phyloP scores from a whole-genome alignment of 1,140 invertebrate species.

The Drosophila auraria region DNA sequence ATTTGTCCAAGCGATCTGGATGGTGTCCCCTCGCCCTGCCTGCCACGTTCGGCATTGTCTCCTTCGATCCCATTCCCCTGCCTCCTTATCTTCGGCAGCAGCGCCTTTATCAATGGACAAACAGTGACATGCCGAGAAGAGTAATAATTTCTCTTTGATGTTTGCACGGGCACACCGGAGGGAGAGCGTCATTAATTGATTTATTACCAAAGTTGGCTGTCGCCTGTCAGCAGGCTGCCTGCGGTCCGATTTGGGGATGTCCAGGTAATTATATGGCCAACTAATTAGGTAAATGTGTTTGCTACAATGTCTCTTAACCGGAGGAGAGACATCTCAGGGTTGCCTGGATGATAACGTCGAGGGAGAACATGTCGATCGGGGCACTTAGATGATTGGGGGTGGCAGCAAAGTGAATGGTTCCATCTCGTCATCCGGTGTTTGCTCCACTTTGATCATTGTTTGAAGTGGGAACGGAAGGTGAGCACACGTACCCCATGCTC shows the following conservation, averaged over 20 bases:
- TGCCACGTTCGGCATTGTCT: constrained; percentile 42
- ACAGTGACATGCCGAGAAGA: constrained; percentile 55
- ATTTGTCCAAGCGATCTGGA: constrained; percentile 51
- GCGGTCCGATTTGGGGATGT: constrained; percentile 40
- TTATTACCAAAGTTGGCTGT: constrained; percentile 64
- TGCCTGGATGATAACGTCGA: constrained; percentile 16
- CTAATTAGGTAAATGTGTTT: constrained; percentile 77
- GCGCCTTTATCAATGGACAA: constrained; percentile 51
- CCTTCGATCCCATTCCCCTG: background rate
- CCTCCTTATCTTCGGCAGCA: background rate
- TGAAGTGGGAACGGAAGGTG: constrained; percentile 55
- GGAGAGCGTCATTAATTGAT: constrained; percentile 72
- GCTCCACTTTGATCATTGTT: constrained; percentile 57
- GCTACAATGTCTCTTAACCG: constrained; percentile 15
- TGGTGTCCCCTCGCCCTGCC: constrained; percentile 3
- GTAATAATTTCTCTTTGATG: constrained; percentile 76
- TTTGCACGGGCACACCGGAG: constrained; percentile 52
- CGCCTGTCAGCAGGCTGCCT: constrained; percentile 2
- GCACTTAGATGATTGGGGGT: constrained; percentile 59
- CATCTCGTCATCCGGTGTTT: constrained; percentile 38
- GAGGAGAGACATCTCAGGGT: constrained; percentile 15
- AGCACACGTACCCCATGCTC: constrained; percentile 38
- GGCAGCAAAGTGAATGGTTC: constrained; percentile 15
- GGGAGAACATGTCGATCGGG: constrained; percentile 45
- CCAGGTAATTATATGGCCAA: constrained; percentile 47